These are phyloP conservation scores for Lasioglossum vierecki DNA, from an alignment of 2,888 invertebrate genomes.

Conservation along the genomic window DNA sequence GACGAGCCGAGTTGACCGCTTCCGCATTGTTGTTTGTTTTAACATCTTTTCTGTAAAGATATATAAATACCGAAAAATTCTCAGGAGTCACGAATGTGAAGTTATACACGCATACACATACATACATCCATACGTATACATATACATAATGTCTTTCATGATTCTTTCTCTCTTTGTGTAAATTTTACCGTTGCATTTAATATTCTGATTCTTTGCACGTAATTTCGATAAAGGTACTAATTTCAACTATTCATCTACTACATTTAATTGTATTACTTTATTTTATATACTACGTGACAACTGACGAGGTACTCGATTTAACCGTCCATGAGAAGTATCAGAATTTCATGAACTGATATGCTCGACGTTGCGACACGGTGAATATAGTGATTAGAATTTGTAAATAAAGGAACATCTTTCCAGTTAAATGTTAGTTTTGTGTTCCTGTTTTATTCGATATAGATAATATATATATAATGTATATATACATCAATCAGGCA, in stretches of 20 bases:
- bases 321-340: conserved; percentile 65
- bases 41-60: not conserved
- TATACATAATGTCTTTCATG: not conserved
- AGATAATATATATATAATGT: not conserved
- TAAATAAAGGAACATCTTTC: conserved; percentile 66
- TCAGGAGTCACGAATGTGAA: conserved; percentile 2
- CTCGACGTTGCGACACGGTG: conserved; percentile 46
- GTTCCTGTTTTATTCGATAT: conserved; percentile 47
- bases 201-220: conserved; percentile 9
- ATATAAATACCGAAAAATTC: not conserved
- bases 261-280: conserved; percentile 39
- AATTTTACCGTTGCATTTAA: conserved; percentile 34
- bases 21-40: not conserved
- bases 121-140: not conserved
- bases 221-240: conserved; percentile 20
- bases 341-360: conserved; percentile 60
- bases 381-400: conserved; percentile 63
- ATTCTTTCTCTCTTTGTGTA: not conserved
- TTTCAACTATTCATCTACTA: conserved; percentile 20
- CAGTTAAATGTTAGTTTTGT: conserved; percentile 48
- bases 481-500: conserved; percentile 27
- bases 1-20: not conserved
- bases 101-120: not conserved
- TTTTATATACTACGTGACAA: conserved; percentile 42
- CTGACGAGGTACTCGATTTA: conserved; percentile 58